Evolutionary conservation across 2,888 invertebrate species (phyloP).

Genomic region (Tuberolachnus salignus): DNA sequence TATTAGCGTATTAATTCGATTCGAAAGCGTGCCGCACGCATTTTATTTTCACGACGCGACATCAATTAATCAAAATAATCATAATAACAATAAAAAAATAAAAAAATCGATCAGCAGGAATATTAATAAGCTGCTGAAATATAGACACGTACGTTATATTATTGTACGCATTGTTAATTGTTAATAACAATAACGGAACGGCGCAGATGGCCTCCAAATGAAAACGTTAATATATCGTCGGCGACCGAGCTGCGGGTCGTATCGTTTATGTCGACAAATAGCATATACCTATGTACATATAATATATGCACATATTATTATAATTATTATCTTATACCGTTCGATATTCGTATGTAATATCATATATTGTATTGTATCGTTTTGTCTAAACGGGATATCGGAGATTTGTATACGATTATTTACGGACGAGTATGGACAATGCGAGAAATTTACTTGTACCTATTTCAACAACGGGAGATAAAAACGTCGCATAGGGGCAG

Average conservation of each 20-base stretch:
- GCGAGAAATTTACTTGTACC: background rate
- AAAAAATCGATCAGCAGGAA: background rate
- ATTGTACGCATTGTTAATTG: background rate
- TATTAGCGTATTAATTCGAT: slow-evolving; percentile 3
- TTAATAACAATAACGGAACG: too few species aligned
- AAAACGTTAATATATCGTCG: background rate
- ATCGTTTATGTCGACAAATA: slow-evolving; percentile 29
- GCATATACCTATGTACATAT: background rate
- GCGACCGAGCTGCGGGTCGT: background rate
- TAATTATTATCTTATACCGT: background rate
- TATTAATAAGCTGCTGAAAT: too few species aligned
- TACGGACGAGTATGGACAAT: background rate
- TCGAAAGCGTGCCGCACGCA: background rate
- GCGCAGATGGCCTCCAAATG: slow-evolving; percentile 5
- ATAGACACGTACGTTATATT: background rate
- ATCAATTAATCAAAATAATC: background rate
- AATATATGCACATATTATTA: too few species aligned
- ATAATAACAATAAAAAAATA: too few species aligned
- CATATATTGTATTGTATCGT: slow-evolving; percentile 12
- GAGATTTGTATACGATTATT: background rate
- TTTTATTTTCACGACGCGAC: too few species aligned
- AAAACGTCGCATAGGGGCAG: background rate
- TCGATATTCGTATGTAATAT: background rate
- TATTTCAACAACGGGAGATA: background rate
- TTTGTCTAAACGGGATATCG: slow-evolving; percentile 15